Base-by-base conservation (phyloP, 2,797 vertebrate species). In the Moxostoma hubbsi region DNA sequence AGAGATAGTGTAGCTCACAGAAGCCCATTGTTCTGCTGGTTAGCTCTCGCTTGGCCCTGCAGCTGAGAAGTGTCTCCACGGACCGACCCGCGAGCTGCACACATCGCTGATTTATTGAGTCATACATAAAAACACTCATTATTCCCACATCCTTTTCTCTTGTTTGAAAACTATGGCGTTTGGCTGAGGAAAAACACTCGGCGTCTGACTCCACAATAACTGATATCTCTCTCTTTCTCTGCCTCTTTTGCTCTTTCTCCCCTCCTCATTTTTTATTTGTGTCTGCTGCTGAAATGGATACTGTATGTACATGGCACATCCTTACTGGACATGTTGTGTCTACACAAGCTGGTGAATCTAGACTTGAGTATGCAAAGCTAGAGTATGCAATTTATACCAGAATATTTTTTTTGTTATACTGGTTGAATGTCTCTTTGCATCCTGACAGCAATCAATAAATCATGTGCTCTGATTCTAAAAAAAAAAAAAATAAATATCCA, bases 21-120 rank as follows among this genome's bases (percentile, higher is more conserved):
- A 93, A 94, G 93, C 85, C 94, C 93, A 95, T 96, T 98, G 96
- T 98, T 95, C 94, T 93, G 89, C 91, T 90, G 90, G 91, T 91
- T 90, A 89, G 91, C 85, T 86, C 86, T 79, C 74, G 81, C 86
- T 89, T 84, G 82, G 85, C 89, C 90, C 89, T 80, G 80, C 85
- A 86, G 85, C 89, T 86, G 87, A 87, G 81, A 85, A 49, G 79
- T 90, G 92, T 91, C 86, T 92, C 66, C 82, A 81, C 54, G 88
- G 89, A 85, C 80, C 77, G 73, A 88, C 85, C 91, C 87, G 47
- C 85, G 87, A 83, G 81, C 83, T 83, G 73, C 89, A 85, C 84
- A 87, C 88, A 88, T 79, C 83, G 89, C 91, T 93, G 93, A 94
- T 93, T 93, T 94, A 94, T 94, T 90, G 91, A 93, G 88, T 93